These are phyloP conservation scores for Monochamus alternatus DNA, from an alignment of 2,888 invertebrate genomes.

Conservation along the genomic window DNA sequence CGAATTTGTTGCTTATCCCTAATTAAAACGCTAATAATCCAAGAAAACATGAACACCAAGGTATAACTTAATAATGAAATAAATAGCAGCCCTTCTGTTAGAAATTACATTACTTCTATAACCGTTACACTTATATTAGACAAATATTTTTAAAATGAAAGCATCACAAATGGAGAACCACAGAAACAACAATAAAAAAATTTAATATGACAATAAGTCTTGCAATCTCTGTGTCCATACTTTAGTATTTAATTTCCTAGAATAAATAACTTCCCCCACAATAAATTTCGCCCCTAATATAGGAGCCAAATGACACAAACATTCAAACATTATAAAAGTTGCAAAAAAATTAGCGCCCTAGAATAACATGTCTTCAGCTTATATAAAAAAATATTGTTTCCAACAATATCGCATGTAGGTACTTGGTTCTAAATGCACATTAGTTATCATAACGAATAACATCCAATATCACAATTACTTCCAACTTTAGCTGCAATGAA, in stretches of 20 bases:
- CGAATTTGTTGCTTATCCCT: too few species aligned
- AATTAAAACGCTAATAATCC: too few species aligned
- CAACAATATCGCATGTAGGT: background rate
- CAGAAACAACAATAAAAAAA: background rate
- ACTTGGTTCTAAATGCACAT: background rate
- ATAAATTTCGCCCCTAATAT: slow-evolving; percentile 28
- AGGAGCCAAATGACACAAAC: slow-evolving; percentile 37
- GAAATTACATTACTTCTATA: too few species aligned
- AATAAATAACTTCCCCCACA: slow-evolving; percentile 17
- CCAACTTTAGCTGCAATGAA: too few species aligned
- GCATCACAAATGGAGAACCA: slow-evolving; percentile 1
- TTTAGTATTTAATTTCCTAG: slow-evolving; percentile 2
- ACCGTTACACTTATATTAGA: too few species aligned
- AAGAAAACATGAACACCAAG: too few species aligned
- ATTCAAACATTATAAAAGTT: slow-evolving; percentile 31
- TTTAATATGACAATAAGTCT: slow-evolving; percentile 12
- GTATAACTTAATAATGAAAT: too few species aligned
- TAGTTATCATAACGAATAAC: background rate
- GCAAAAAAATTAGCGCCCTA: slow-evolving; percentile 14
- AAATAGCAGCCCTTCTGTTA: too few species aligned
- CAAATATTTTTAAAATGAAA: background rate
- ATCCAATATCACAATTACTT: background rate
- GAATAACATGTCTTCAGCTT: slow-evolving; percentile 7
- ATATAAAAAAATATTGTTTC: background rate
- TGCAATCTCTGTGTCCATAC: slow-evolving; percentile 25